Evolutionary conservation across 1,140 invertebrate genomes (phyloP).

Genomic region (Pristionchus pacificus): DNA sequence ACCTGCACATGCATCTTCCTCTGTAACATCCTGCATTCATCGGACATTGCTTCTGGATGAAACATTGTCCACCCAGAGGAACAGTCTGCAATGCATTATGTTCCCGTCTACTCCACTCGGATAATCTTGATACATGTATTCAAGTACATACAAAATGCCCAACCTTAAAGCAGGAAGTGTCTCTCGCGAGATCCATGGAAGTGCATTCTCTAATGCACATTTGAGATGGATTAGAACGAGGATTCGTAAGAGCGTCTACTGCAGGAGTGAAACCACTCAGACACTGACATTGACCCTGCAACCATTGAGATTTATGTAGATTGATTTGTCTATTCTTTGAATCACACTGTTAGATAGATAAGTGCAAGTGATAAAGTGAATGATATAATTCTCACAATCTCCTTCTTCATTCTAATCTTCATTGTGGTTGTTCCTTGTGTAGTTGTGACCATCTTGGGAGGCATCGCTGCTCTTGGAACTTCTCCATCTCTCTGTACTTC

Average conservation of each 20-base stretch:
- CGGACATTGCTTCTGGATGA: constrained; percentile 55
- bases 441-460: too few species aligned
- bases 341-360: too few species aligned
- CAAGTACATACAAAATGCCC: too few species aligned
- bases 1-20: constrained; percentile 51
- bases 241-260: constrained; percentile 50
- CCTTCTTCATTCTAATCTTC: too few species aligned
- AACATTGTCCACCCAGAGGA: constrained; percentile 47
- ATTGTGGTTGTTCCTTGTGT: too few species aligned
- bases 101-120: too few species aligned
- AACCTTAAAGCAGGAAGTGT: constrained; percentile 49
- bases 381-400: too few species aligned
- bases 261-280: constrained; percentile 44
- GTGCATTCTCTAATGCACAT: constrained; percentile 48
- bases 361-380: too few species aligned
- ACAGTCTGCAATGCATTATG: constrained; percentile 15
- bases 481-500: too few species aligned
- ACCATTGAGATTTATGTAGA: background rate
- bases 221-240: constrained; percentile 52
- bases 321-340: too few species aligned
- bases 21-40: constrained; percentile 54
- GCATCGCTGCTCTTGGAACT: too few species aligned
- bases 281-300: constrained; percentile 50
- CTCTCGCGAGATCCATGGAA: constrained; percentile 46
- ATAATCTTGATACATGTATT: too few species aligned